Evolutionary conservation across 2,888 invertebrate species (phyloP).

Genomic region (Proisotoma minuta): DNA sequence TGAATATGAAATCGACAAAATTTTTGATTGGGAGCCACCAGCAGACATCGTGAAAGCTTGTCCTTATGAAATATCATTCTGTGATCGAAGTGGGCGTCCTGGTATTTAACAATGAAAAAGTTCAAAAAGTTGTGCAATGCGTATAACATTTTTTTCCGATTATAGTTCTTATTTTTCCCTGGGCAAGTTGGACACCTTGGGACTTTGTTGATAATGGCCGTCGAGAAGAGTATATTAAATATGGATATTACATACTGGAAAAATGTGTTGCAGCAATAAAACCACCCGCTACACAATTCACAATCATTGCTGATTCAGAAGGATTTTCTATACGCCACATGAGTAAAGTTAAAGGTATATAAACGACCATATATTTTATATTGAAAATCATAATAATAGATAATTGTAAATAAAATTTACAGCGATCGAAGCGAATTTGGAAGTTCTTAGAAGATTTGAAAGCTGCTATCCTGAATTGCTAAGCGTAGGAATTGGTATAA

Average conservation of each 20-base stretch:
- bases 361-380: background rate
- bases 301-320: conserved; percentile 29
- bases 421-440: conserved; percentile 33
- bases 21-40: conserved; percentile 28
- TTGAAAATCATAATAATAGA: background rate
- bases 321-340: conserved; percentile 32
- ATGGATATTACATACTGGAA: conserved; percentile 33
- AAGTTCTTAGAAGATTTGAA: conserved; percentile 28
- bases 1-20: conserved; percentile 26
- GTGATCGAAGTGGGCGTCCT: conserved; percentile 24
- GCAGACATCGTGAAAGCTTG: conserved; percentile 26
- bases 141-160: background rate
- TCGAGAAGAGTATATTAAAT: conserved; percentile 23
- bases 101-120: conserved; percentile 11
- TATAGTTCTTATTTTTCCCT: conserved; percentile 28
- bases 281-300: conserved; percentile 28
- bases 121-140: background rate
- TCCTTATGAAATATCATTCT: conserved; percentile 22
- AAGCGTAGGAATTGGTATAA: conserved; percentile 25
- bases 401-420: background rate
- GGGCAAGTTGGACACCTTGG: conserved; percentile 34
- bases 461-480: conserved; percentile 31
- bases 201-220: conserved; percentile 20
- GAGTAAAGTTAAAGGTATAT: conserved; percentile 26
- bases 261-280: conserved; percentile 22